Conservation (phyloP, 2,797 vertebrate genomes). For the Intellagama lesueurii region DNA sequence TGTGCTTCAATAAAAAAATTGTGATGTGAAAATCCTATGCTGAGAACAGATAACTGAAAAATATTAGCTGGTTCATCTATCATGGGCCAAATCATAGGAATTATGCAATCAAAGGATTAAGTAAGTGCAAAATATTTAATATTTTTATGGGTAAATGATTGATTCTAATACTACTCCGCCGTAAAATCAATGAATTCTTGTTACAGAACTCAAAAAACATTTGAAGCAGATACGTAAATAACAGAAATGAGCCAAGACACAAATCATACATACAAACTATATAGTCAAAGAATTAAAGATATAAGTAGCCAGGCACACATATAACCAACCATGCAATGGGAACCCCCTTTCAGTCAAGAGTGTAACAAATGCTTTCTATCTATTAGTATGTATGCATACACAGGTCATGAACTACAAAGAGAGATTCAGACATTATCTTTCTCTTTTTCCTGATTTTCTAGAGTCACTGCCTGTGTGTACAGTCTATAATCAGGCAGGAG, state of each 20-base stretch:
- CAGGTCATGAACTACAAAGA: not conserved
- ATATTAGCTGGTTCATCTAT: too few species aligned
- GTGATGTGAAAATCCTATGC: too few species aligned
- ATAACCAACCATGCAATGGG: too few species aligned
- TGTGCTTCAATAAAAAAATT: too few species aligned
- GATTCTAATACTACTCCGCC: not conserved
- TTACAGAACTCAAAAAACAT: not conserved
- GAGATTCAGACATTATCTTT: not conserved
- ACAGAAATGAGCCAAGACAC: not conserved
- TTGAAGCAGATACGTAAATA: not conserved
- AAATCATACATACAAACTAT: not conserved
- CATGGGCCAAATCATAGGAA: too few species aligned
- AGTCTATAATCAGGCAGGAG: too few species aligned
- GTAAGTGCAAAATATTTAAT: not conserved
- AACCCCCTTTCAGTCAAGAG: too few species aligned
- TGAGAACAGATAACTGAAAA: too few species aligned
- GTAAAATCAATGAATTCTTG: not conserved
- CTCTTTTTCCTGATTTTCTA: too few species aligned
- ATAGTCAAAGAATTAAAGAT: not conserved
- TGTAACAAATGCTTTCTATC: not conserved
- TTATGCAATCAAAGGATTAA: not conserved
- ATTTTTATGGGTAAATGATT: not conserved
- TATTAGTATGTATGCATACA: not conserved
- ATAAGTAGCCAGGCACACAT: too few species aligned
- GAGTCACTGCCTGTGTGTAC: too few species aligned